Evolutionary conservation across 1,140 invertebrate species (phyloP), one percentile per base, ranked within the genome.

Genomic region (Pinna nobilis): DNA sequence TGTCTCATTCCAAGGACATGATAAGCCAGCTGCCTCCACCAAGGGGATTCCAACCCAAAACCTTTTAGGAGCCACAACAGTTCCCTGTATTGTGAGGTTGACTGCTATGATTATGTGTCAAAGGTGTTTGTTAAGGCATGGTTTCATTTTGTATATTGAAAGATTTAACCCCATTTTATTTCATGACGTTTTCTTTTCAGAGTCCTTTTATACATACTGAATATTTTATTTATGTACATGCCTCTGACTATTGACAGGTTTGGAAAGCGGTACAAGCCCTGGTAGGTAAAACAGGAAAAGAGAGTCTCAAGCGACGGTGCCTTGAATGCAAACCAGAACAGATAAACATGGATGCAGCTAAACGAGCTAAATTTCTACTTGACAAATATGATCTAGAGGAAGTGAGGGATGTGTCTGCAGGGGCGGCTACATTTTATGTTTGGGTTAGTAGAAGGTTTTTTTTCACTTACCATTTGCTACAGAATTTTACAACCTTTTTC

Each of bases 201-300:
- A 18, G 4, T 47, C 15, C 20, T 53, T 6, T 3, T 53, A 28
- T 1, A 53, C n/a, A 28, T 23, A 59, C 23, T 2, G 20, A 59
- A 33, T 9, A 35, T 35, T n/a, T 15, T 59, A 18, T 59, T 11
- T 11, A 35, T 35, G 15, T 50, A 7, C 20, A 23, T 50, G 49
- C 20, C 9, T 50, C 28, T n/a, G 28, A 53, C 15, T 18, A 13
- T 15, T 53, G 15, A 25, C 35, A 87, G 86, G 76, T 80, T 53
- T 88, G 87, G 87, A 87, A 87, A 67, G 74, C 76, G 28, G 84
- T 88, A 3, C 87, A 88, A 70, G 85, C 85, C 13, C 60, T 87
- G 63, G 85, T 88, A 2, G 86, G 87, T 44, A 87, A 87, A 63
- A 87, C 86, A 39, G 87, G 87, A n/a, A 87, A 87, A 61, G 86